Evolutionary conservation across 2,888 invertebrate species (phyloP), one percentile per base, ranked within the genome.

Genomic region (Apotomis capreana): DNA sequence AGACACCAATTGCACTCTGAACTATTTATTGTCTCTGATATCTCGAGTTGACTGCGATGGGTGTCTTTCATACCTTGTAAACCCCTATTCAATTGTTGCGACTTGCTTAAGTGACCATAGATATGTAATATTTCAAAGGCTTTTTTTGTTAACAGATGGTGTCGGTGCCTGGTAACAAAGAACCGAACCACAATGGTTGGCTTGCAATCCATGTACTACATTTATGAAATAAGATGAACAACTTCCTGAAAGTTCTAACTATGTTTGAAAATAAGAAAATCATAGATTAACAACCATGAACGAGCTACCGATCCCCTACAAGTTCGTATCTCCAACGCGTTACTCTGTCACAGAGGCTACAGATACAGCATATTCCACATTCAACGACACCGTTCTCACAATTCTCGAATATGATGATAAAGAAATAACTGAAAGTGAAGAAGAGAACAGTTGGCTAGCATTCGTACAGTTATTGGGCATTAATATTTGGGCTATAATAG

Each of bases 401-500:
- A 46, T n/a, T 44, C 15, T 72, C 46, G 72, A 72, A 46, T 59
- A 54, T 37, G 68, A 63, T 0, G 37, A 59, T 5, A 86, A 87
- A 78, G 81, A 77, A 9, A 85, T 83, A 8, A 64, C 49, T 59
- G 52, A 60, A 10, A 74, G 68, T 63, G 69, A 12, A 74, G 61
- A 51, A 49, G 77, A 77, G 9, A 78, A 74, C 36, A 87, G 87
- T 72, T 76, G 74, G 26, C 87, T 87, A 0, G 59, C 59, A 10
- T 75, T 71, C 2, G 57, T 74, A 12, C 80, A 83, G 68, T 82
- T 81, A 6, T 79, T 77, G 51, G 80, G 78, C 26, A 84, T 90
- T 0, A 89, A 96, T 84, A 96, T 97, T 84, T 97, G 97, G 96
- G 97, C 97, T 0, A 89, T 97, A 73, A 90, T 97, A 52, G 96